A percentile compares a stretch with the other conserved stretches of the same genome.
Evolutionary conservation across 2,888 invertebrate genomes (phyloP).

Genomic region (Lamproptera curius): DNA sequence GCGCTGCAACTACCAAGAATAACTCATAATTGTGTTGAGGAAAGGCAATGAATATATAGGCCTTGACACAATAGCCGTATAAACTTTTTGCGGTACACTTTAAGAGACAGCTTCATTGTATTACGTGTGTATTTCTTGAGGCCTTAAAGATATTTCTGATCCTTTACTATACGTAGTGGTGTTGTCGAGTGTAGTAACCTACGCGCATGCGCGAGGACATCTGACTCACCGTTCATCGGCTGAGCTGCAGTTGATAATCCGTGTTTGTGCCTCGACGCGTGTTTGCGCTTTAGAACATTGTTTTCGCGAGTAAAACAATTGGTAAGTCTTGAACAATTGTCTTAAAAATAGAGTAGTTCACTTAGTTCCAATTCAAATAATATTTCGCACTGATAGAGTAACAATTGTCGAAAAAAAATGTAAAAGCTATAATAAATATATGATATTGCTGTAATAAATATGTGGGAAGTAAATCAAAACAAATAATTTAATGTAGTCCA

Average conservation of each 20-base stretch:
- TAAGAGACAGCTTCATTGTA: background rate
- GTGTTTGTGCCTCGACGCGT: constrained; percentile 38
- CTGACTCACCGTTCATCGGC: constrained; percentile 34
- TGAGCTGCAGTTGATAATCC: constrained; percentile 27
- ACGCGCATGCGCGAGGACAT: constrained; percentile 39
- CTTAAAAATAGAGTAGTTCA: no score
- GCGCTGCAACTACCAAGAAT: constrained; percentile 8
- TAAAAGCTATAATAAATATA: no score
- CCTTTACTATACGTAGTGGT: constrained; percentile 10
- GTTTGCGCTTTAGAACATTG: constrained; percentile 25
- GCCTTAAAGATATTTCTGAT: constrained; percentile 9
- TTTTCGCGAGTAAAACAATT: constrained; percentile 16
- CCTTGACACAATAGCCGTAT: constrained; percentile 13
- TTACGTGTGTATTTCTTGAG: background rate
- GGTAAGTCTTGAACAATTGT: no score
- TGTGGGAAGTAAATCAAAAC: no score
- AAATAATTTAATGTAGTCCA: no score
- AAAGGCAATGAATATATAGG: background rate
- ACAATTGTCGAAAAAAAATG: no score
- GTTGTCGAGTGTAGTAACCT: constrained; percentile 20
- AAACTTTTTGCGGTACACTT: background rate
- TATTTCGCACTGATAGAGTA: no score
- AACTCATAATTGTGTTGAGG: background rate
- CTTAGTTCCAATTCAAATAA: no score
- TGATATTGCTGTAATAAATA: no score